Conservation (phyloP, 2,888 invertebrate genomes). For the Dryocosmus kuriphilus region DNA sequence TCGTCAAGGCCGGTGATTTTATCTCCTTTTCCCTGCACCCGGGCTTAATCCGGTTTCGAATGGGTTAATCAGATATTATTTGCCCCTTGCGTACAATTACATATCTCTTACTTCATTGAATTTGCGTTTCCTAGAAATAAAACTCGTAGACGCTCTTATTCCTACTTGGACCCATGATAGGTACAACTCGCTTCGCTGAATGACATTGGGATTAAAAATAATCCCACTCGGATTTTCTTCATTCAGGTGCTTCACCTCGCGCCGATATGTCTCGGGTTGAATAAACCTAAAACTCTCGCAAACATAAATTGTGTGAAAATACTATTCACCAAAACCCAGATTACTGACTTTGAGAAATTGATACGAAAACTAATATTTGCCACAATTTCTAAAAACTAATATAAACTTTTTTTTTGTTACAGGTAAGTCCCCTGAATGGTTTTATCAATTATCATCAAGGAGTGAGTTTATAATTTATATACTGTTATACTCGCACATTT, state of each 20-base stretch:
- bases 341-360: neutral
- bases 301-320: neutral
- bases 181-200: neutral
- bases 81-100: neutral
- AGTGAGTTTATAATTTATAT: conserved; percentile 22
- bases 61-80: conserved; percentile 35
- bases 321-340: neutral
- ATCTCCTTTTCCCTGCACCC: conserved; percentile 39
- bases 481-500: neutral
- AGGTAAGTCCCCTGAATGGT: conserved; percentile 15
- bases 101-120: neutral
- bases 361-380: neutral
- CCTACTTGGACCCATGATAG: neutral
- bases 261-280: neutral
- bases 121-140: conserved; percentile 1
- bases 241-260: neutral
- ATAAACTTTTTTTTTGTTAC: neutral
- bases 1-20: conserved; percentile 57
- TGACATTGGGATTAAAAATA: neutral
- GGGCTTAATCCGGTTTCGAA: conserved; percentile 34
- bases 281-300: neutral
- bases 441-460: neutral
- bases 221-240: neutral
- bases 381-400: neutral
- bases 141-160: neutral